Conservation (phyloP, 2,797 vertebrate genomes). For the Gephyroberyx darwinii region DNA sequence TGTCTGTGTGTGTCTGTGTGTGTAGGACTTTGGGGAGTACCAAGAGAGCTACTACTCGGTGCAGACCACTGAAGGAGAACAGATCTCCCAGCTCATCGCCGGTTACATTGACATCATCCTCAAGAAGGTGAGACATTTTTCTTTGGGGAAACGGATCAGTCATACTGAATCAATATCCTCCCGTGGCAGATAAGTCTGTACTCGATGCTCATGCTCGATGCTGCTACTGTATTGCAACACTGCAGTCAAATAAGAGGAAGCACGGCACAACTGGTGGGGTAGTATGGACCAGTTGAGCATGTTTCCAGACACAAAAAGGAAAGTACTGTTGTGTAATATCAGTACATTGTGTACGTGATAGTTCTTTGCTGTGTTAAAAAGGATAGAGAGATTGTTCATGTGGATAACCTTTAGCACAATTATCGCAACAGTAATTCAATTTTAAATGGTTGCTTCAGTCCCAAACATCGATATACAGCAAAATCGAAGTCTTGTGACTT, state of each 20-base stretch:
- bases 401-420: no score
- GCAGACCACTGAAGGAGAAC: conserved; percentile 98
- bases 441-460: no score
- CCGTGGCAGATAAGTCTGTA: conserved; percentile 6
- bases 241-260: conserved; percentile 16
- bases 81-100: conserved; percentile 98
- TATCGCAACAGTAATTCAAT: no score
- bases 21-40: conserved; percentile 98
- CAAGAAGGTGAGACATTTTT: conserved; percentile 87
- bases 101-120: conserved; percentile 99
- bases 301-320: no score
- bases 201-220: conserved; percentile 27
- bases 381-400: no score
- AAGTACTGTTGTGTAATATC: no score
- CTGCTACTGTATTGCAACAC: not conserved
- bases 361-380: no score
- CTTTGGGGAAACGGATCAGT: conserved; percentile 33
- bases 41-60: conserved; percentile 99
- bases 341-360: no score
- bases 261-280: not conserved
- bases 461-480: no score
- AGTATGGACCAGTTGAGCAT: no score
- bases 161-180: conserved; percentile 21
- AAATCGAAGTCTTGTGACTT: no score
- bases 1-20: conserved; percentile 15